Evolutionary conservation across 2,797 vertebrate species (phyloP).

Genomic region (Arctocebus calabarensis): DNA sequence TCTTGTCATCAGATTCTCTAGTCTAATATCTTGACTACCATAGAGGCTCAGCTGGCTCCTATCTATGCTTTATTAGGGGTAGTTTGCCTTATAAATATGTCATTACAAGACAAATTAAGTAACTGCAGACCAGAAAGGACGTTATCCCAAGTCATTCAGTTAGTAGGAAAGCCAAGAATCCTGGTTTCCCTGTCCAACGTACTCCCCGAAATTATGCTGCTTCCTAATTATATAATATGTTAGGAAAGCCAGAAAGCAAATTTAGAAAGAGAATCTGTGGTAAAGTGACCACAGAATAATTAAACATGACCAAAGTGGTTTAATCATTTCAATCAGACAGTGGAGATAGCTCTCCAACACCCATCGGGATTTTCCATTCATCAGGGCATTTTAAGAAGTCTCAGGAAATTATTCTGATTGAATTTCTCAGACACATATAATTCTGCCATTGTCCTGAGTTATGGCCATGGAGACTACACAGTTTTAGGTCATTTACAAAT

Average conservation of each 20-base stretch:
- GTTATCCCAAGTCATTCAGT: not conserved
- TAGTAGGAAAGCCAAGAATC: constrained; percentile 11
- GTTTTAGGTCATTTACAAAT: constrained; percentile 21
- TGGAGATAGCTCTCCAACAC: not conserved
- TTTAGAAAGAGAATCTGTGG: constrained; percentile 13
- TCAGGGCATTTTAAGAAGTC: not conserved
- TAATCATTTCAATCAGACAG: not conserved
- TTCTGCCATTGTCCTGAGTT: constrained; percentile 44
- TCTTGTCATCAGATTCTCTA: not conserved
- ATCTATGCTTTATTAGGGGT: not conserved
- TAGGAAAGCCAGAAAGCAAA: constrained; percentile 49
- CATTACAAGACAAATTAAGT: not conserved
- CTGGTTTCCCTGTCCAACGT: not conserved
- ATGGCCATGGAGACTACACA: not conserved
- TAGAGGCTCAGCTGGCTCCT: not conserved
- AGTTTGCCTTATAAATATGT: not conserved
- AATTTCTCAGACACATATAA: constrained; percentile 29
- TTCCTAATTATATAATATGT: not conserved
- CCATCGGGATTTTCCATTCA: not conserved
- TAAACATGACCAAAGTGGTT: constrained; percentile 40
- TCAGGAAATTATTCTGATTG: not conserved
- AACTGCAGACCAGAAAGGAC: not conserved
- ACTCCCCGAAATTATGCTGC: not conserved
- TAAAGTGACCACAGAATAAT: constrained; percentile 57
- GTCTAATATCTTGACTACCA: not conserved